Conservation (phyloP, 2,888 invertebrate genomes). For the Platycheirus albimanus region DNA sequence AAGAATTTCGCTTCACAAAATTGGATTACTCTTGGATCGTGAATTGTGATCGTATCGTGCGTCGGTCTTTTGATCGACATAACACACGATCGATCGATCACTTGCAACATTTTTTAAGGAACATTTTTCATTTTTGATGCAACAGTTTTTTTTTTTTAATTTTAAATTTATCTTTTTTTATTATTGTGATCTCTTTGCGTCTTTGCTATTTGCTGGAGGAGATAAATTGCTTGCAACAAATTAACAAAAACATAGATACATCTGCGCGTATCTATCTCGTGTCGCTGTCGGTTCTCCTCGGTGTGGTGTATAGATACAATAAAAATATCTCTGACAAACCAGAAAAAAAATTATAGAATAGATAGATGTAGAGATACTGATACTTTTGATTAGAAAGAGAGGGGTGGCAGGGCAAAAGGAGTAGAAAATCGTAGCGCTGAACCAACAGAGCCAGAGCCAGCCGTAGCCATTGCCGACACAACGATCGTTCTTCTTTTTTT, state of each 20-base stretch:
- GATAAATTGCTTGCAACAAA: slow-evolving; percentile 59
- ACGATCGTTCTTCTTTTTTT: slow-evolving; percentile 56
- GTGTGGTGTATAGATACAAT: too few relatives aligned
- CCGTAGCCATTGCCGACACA: slow-evolving; percentile 31
- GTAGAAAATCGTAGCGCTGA: slow-evolving; percentile 47
- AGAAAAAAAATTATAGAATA: slow-evolving; percentile 65
- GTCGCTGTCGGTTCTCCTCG: too few relatives aligned
- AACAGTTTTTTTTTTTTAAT: neutral
- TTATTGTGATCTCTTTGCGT: slow-evolving; percentile 36
- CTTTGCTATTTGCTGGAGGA: slow-evolving; percentile 13
- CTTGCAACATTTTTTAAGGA: slow-evolving; percentile 39
- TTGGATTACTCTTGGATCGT: slow-evolving; percentile 34
- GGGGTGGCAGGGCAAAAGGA: slow-evolving; percentile 23
- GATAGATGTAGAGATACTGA: too few relatives aligned
- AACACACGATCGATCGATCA: neutral
- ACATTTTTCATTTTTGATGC: slow-evolving; percentile 8
- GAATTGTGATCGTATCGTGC: too few relatives aligned
- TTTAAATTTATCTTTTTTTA: slow-evolving; percentile 1
- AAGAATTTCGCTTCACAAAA: slow-evolving; percentile 17
- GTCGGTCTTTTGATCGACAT: neutral
- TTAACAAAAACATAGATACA: slow-evolving; percentile 59
- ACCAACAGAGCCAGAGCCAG: slow-evolving; percentile 26
- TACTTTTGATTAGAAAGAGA: slow-evolving; percentile 41
- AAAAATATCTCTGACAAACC: slow-evolving; percentile 74
- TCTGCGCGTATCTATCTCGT: slow-evolving; percentile 71